A percentile compares a stretch with the other conserved stretches of the same genome.
Evolutionary conservation across 1,140 invertebrate species (phyloP).

Genomic region (Eriosoma lanigerum): DNA sequence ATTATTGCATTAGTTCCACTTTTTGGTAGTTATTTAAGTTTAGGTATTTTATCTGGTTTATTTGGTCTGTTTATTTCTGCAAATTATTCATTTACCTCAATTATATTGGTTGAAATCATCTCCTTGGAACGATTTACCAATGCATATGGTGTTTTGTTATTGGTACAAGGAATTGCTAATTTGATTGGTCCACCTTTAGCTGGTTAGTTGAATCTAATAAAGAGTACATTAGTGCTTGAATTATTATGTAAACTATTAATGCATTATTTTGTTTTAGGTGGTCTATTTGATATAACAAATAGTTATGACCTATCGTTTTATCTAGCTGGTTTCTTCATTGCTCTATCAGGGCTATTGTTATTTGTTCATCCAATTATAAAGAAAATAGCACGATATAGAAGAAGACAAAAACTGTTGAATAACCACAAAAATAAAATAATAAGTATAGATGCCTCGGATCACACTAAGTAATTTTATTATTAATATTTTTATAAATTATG

Average conservation of each 20-base stretch:
- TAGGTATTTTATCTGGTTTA: conserved; percentile 58
- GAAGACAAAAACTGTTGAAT: conserved; percentile 12
- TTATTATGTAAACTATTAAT: background rate
- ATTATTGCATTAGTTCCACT: conserved; percentile 53
- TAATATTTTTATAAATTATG: background rate
- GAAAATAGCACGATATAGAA: conserved; percentile 33
- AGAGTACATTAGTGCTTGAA: background rate
- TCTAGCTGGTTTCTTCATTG: conserved; percentile 73
- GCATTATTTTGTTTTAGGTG: conserved; percentile 61
- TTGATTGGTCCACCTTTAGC: conserved; percentile 68
- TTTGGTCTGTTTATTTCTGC: conserved; percentile 86
- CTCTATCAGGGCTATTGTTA: conserved; percentile 74
- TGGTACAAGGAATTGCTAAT: conserved; percentile 80
- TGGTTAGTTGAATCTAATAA: conserved; percentile 57
- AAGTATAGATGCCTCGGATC: background rate
- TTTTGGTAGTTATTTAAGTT: conserved; percentile 48
- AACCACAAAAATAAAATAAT: conserved; percentile 41
- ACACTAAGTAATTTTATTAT: conserved; percentile 33
- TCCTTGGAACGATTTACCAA: conserved; percentile 80
- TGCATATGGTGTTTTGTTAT: conserved; percentile 81
- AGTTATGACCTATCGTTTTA: conserved; percentile 75
- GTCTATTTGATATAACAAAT: conserved; percentile 69
- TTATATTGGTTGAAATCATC: conserved; percentile 79
- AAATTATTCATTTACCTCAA: conserved; percentile 83
- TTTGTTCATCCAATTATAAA: conserved; percentile 55